A percentile compares a stretch with the other conserved stretches of the same genome.
phyloP scores from a whole-genome alignment of 2,797 vertebrate genomes.

The Vespertilio murinus region DNA sequence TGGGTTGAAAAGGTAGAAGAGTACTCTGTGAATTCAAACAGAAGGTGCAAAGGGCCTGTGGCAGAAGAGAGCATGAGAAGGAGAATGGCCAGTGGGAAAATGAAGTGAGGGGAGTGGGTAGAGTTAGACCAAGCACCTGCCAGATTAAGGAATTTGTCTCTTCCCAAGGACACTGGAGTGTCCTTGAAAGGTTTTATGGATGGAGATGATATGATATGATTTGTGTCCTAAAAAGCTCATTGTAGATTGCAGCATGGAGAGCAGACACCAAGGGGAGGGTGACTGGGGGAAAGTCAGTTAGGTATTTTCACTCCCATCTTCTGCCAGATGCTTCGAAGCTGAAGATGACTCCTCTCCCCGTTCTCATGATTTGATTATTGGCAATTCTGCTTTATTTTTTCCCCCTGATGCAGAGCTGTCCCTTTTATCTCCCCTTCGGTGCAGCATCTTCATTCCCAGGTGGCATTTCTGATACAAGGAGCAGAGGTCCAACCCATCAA shows the following conservation, averaged over 20 bases:
- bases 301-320: not conserved
- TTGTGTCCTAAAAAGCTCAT: not conserved
- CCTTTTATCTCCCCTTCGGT: not conserved
- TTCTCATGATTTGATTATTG: not conserved
- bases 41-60: constrained; percentile 19
- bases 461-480: constrained; percentile 31
- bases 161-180: not conserved
- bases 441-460: constrained; percentile 17
- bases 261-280: not conserved
- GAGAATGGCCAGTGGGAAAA: not conserved
- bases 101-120: not conserved
- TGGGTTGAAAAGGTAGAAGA: not conserved
- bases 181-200: constrained; percentile 2
- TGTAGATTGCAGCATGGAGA: not conserved
- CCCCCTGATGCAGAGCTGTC: not conserved
- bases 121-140: not conserved
- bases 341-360: too few species aligned
- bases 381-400: not conserved
- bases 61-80: not conserved
- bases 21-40: not conserved
- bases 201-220: not conserved
- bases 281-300: not conserved
- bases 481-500: constrained; percentile 43
- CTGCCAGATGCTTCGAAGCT: not conserved
- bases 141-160: not conserved